These are phyloP conservation scores for Pseudochromis fuscus DNA, from an alignment of 2,797 vertebrate genomes.

Conservation along the genomic window DNA sequence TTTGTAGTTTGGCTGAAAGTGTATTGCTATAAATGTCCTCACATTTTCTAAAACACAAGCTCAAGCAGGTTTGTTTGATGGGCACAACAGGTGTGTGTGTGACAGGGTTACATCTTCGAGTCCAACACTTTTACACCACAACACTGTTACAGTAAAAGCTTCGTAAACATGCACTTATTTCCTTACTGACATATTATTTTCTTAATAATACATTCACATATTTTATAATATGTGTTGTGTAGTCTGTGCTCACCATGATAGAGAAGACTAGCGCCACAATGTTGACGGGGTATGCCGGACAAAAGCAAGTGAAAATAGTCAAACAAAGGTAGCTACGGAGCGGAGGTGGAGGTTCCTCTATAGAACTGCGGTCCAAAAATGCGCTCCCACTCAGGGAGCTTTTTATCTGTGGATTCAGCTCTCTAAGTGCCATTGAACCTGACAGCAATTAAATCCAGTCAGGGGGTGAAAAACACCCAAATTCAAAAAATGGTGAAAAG, in stretches of 20 bases:
- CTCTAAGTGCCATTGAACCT: conserved; percentile 76
- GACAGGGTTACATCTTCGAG: conserved; percentile 45
- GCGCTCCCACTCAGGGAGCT: conserved; percentile 69
- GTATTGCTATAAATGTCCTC: conserved; percentile 9
- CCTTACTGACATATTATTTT: not conserved
- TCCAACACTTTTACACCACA: conserved; percentile 28
- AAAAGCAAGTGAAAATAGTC: conserved; percentile 91
- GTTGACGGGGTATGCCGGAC: conserved; percentile 93
- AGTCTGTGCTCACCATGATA: conserved; percentile 87
- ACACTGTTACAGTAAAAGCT: conserved; percentile 2
- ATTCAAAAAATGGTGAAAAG: conserved; percentile 11
- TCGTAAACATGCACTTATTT: not conserved
- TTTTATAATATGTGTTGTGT: not conserved
- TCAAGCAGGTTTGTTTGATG: conserved; percentile 42
- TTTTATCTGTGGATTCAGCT: conserved; percentile 81
- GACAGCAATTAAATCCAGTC: conserved; percentile 6
- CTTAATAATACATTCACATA: not conserved
- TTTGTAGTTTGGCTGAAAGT: conserved; percentile 12
- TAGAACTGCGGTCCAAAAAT: conserved; percentile 82
- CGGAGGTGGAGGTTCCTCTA: conserved; percentile 77
- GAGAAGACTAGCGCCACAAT: conserved; percentile 92
- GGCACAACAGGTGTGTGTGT: conserved; percentile 61
- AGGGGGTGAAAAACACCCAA: conserved; percentile 4
- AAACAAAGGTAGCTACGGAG: conserved; percentile 89
- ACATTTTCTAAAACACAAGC: conserved; percentile 35